Evolutionary conservation across 2,113 vertebrate species (phyloP).

Genomic region (Pao palembangensis): DNA sequence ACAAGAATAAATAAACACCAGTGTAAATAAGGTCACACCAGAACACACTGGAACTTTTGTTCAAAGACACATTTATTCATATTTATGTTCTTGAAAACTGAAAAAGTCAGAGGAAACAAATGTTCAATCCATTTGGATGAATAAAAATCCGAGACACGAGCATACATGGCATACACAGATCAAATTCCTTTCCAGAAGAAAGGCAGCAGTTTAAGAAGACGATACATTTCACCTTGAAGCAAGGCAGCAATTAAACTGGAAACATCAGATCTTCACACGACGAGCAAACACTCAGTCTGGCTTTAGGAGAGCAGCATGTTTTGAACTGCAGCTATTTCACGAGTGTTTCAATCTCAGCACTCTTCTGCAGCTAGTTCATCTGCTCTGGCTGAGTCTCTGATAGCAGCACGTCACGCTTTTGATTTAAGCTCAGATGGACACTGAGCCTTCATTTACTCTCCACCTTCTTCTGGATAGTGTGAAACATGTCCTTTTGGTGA

Average conservation of each 20-base stretch:
- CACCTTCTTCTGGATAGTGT: not conserved
- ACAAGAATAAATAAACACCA: too few species aligned
- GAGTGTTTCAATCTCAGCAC: constrained; percentile 8
- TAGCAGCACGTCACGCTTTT: constrained; percentile 42
- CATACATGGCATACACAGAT: constrained; percentile 60
- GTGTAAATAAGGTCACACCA: not conserved
- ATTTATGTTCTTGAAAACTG: constrained; percentile 16
- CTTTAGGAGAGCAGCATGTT: constrained; percentile 1
- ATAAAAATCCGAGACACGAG: constrained; percentile 26
- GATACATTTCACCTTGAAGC: constrained; percentile 50
- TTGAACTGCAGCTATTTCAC: not conserved
- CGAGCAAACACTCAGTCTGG: constrained; percentile 3
- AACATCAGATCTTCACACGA: constrained; percentile 13
- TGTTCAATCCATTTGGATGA: constrained; percentile 56
- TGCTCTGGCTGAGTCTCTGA: constrained; percentile 1
- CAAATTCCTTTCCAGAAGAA: constrained; percentile 58
- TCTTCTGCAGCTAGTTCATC: constrained; percentile 30
- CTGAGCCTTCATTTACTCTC: too few species aligned
- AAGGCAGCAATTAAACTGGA: constrained; percentile 44
- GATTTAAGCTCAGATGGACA: not conserved
- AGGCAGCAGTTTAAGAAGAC: constrained; percentile 27
- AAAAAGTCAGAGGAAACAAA: constrained; percentile 25
- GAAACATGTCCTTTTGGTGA: not conserved
- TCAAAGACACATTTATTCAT: constrained; percentile 36
- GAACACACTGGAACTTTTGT: not conserved